These are phyloP conservation scores for Acrocephalus kingi DNA, from an alignment of 2,113 vertebrate species.

Conservation along the genomic window DNA sequence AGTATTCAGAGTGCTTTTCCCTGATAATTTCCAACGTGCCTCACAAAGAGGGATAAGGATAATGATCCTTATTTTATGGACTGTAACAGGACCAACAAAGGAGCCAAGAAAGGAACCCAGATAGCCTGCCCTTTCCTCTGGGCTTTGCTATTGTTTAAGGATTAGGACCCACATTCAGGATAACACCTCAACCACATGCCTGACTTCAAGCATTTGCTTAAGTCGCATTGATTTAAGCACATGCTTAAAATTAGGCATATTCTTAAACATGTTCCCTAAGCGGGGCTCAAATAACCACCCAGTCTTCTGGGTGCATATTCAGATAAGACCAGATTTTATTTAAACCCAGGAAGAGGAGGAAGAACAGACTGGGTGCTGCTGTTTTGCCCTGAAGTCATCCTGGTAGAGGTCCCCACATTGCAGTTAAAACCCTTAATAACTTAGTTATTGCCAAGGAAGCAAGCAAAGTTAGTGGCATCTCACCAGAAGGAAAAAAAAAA, in stretches of 20 bases:
- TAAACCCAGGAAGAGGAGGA: neutral
- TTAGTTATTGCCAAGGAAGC: neutral
- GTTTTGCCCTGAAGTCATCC: constrained; percentile 37
- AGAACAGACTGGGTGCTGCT: constrained; percentile 19
- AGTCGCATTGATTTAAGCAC: constrained; percentile 52
- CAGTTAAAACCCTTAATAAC: neutral
- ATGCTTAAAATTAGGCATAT: constrained; percentile 56
- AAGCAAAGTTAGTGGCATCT: neutral
- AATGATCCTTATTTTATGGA: constrained; percentile 60
- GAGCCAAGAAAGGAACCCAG: constrained; percentile 43
- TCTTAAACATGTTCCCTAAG: constrained; percentile 52
- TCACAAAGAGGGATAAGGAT: constrained; percentile 52
- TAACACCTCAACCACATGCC: constrained; percentile 60
- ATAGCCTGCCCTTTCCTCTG: constrained; percentile 51
- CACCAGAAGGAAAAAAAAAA: constrained; percentile 30
- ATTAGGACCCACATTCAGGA: constrained; percentile 62
- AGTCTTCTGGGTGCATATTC: constrained; percentile 28
- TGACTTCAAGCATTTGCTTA: constrained; percentile 70
- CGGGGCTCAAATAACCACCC: neutral
- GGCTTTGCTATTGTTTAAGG: constrained; percentile 53
- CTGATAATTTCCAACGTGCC: constrained; percentile 60
- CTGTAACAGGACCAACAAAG: constrained; percentile 34
- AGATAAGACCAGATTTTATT: constrained; percentile 31
- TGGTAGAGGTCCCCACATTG: neutral
- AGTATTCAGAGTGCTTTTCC: constrained; percentile 53